Conservation (phyloP, 2,888 invertebrate genomes). For the Cheilosia soror region DNA sequence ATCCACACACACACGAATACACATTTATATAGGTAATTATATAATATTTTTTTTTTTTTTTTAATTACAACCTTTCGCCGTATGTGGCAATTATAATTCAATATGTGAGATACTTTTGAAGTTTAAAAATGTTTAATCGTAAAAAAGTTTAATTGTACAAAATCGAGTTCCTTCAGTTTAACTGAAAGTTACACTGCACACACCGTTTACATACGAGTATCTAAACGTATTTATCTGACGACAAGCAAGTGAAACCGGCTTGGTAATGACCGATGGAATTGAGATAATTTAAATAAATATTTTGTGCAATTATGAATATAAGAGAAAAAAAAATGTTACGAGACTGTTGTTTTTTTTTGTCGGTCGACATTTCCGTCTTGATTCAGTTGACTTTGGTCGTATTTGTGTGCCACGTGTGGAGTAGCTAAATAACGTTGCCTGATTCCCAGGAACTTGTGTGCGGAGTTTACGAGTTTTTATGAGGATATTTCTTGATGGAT, state of each 20-base stretch:
- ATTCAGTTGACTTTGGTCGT: neutral
- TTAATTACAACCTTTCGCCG: slow-evolving; percentile 9
- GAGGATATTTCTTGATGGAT: neutral
- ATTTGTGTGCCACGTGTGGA: slow-evolving; percentile 1
- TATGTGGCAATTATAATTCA: slow-evolving; percentile 23
- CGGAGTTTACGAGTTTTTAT: neutral
- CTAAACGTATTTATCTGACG: too few relatives aligned
- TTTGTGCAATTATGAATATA: slow-evolving; percentile 37
- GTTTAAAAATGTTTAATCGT: slow-evolving; percentile 23
- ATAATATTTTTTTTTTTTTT: slow-evolving; percentile 18
- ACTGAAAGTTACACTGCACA: slow-evolving; percentile 8
- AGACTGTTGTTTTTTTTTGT: slow-evolving; percentile 13
- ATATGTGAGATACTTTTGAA: slow-evolving; percentile 39
- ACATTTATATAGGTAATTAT: neutral
- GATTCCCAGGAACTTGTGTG: neutral
- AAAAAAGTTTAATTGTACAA: slow-evolving; percentile 47
- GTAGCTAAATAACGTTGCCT: neutral
- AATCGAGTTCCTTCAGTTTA: slow-evolving; percentile 39
- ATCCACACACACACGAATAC: neutral
- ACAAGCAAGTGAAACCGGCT: slow-evolving; percentile 29
- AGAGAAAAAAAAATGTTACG: neutral
- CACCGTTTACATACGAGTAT: neutral
- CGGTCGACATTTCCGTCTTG: slow-evolving; percentile 29
- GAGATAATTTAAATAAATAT: slow-evolving; percentile 39
- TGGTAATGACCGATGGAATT: slow-evolving; percentile 37